Base-by-base conservation (phyloP, 1,140 invertebrate species). In the Ceratoteleas bidentatus region DNA sequence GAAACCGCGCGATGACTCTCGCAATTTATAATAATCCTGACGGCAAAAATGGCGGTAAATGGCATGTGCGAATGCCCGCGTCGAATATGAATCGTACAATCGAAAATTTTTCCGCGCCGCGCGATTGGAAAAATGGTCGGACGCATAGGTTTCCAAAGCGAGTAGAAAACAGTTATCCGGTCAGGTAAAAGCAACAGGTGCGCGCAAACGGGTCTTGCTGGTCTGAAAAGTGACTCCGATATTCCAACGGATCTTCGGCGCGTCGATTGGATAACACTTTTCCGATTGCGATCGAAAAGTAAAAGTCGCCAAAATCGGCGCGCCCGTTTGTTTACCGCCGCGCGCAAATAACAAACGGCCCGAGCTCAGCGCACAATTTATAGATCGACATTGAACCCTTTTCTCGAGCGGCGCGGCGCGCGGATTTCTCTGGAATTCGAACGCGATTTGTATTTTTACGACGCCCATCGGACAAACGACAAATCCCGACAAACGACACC, bases 181-280 rank as follows among this genome's bases (percentile, higher is more conserved):
- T 66, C 65, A 81, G 65, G 78, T 81, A 81, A 81, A 81, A 75
- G 78, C 72, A 75, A 66, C 78, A 81, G 70, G 78, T 81, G 78
- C 61, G 60, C 52, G 58, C 72, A 81, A 81, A 81, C 78, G 70
- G 52, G 70, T 81, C 78, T 81, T 49, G 50, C 78, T 54, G 14
- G 65, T 75, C 40, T 70, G 32, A 68, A 68, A 52, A 75, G 65
- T 34, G 24, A 40, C 47, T 74, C n/a, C 47, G 54, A 81, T 78
- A 57, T 58, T 61, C 15, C 58, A 53, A 16, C 66, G 53, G 38
- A 80, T 80, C 56, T 56, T 73, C 69, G 11, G 13, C 16, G 61
- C 61, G 60, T 47, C 56, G 38, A 58, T 58, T 56, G 32, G 38
- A 72, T 66, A 60, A 60, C 50, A 54, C 54, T 53, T 62, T 73